A percentile compares a stretch with the other conserved stretches of the same genome.
These are phyloP conservation scores for Apomyelois bistriatella DNA, from an alignment of 2,888 invertebrate species.

Conservation along the genomic window DNA sequence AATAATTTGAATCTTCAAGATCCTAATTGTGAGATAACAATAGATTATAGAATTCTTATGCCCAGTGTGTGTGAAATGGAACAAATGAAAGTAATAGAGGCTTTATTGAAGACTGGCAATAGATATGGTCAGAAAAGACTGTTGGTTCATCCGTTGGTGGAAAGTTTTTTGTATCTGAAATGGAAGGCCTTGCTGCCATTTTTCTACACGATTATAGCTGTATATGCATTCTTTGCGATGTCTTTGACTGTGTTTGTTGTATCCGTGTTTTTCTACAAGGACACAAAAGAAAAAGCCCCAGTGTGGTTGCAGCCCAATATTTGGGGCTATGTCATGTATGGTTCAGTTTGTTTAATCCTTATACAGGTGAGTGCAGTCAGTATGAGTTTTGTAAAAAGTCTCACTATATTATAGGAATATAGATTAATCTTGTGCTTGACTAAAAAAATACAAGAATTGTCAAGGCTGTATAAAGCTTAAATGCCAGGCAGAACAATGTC, in stretches of 20 bases:
- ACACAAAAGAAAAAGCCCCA: constrained; percentile 47
- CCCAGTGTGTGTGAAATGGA: constrained; percentile 59
- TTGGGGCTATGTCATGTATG: constrained; percentile 63
- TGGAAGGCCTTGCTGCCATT: constrained; percentile 78
- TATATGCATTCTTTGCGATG: constrained; percentile 70
- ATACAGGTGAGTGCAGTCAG: constrained; percentile 50
- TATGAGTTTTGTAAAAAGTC: no score
- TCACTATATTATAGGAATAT: no score
- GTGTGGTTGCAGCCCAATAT: constrained; percentile 43
- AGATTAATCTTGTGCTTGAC: no score
- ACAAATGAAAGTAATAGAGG: constrained; percentile 79
- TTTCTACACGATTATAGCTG: constrained; percentile 71
- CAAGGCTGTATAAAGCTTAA: no score
- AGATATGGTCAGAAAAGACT: constrained; percentile 66
- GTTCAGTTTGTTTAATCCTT: constrained; percentile 52
- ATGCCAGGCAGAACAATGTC: no score
- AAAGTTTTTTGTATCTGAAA: constrained; percentile 78
- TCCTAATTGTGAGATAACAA: constrained; percentile 62
- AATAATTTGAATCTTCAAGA: constrained; percentile 65
- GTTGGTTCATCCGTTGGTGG: constrained; percentile 77
- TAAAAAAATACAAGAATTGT: no score
- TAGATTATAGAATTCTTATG: constrained; percentile 74
- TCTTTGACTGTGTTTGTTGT: constrained; percentile 71
- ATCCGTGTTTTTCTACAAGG: constrained; percentile 69
- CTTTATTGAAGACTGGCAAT: constrained; percentile 74